Percentiles rank a stretch among this genome's conserved stretches.
Conservation (phyloP, 2,888 invertebrate genomes). For the Scotopteryx bipunctaria region DNA sequence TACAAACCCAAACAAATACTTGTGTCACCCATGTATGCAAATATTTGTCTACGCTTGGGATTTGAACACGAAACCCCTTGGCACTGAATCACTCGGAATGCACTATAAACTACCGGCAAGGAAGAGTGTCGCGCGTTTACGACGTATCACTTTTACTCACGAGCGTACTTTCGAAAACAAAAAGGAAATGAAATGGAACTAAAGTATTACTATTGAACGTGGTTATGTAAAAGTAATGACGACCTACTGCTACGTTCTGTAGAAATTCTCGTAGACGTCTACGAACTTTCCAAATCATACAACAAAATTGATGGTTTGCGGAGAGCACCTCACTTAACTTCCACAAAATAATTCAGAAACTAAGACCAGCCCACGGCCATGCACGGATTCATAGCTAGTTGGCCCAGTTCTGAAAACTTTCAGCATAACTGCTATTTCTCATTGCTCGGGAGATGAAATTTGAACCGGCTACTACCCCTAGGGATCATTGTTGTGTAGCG, state of each 20-base stretch:
- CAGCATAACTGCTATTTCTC: constrained; percentile 45
- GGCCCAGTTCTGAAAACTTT: constrained; percentile 49
- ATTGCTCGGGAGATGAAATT: constrained; percentile 48
- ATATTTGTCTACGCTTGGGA: constrained; percentile 35
- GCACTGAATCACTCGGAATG: constrained; percentile 25
- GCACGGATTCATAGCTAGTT: constrained; percentile 42
- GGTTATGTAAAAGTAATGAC: not conserved
- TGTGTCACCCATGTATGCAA: constrained; percentile 34
- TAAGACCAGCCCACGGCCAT: constrained; percentile 30
- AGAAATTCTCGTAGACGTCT: not conserved
- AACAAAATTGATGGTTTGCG: constrained; percentile 1
- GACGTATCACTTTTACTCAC: constrained; percentile 15
- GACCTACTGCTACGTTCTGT: not conserved
- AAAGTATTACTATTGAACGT: not conserved
- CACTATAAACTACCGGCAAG: constrained; percentile 21
- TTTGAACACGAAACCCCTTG: constrained; percentile 34
- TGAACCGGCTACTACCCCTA: constrained; percentile 41
- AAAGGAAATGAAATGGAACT: not conserved
- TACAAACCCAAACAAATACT: constrained; percentile 36
- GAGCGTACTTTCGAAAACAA: not conserved
- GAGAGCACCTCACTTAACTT: constrained; percentile 27
- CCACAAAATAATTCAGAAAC: constrained; percentile 43
- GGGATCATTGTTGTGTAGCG: constrained; percentile 45
- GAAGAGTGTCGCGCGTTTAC: constrained; percentile 4
- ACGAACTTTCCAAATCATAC: constrained; percentile 8